These are phyloP conservation scores for Drosophila planitibia DNA, from an alignment of 2,888 invertebrate species.

Conservation along the genomic window DNA sequence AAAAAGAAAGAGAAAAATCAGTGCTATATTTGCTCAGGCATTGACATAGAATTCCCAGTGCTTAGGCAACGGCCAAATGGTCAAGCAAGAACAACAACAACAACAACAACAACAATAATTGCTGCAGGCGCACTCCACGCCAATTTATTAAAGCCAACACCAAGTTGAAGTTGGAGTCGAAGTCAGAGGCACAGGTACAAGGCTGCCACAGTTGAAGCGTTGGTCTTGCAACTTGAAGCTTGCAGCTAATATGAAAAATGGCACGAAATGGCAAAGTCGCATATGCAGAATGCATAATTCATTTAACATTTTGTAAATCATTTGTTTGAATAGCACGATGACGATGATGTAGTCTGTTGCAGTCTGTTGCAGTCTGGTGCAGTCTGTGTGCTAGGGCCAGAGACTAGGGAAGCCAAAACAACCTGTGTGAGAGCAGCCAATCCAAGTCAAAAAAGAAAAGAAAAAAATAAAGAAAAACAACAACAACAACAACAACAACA, in stretches of 20 bases:
- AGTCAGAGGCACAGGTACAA: conserved; percentile 25
- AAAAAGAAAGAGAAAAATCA: conserved; percentile 5
- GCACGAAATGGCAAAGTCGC: conserved; percentile 62
- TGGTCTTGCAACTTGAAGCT: background rate
- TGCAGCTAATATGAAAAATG: conserved; percentile 65
- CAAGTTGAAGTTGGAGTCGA: conserved; percentile 36
- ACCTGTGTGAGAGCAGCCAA: conserved; percentile 62
- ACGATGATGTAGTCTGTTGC: conserved; percentile 60
- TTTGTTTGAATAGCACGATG: conserved; percentile 82
- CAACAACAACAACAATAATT: conserved; percentile 41
- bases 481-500: conserved; percentile 4
- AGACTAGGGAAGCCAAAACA: conserved; percentile 58
- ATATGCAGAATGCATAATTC: conserved; percentile 82
- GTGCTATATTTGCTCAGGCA: conserved; percentile 70
- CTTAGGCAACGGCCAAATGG: conserved; percentile 42
- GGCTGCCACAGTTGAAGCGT: background rate
- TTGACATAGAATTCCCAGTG: conserved; percentile 57
- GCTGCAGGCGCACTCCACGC: conserved; percentile 77
- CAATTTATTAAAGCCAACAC: conserved; percentile 81
- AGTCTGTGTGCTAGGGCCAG: conserved; percentile 12
- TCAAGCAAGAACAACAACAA: conserved; percentile 25
- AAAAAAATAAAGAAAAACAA: background rate
- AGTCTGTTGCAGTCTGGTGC: conserved; percentile 21
- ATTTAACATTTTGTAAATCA: conserved; percentile 83
- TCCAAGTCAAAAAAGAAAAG: background rate